Conservation (phyloP, 2,888 invertebrate species). For the Pristionchus entomophagus region DNA sequence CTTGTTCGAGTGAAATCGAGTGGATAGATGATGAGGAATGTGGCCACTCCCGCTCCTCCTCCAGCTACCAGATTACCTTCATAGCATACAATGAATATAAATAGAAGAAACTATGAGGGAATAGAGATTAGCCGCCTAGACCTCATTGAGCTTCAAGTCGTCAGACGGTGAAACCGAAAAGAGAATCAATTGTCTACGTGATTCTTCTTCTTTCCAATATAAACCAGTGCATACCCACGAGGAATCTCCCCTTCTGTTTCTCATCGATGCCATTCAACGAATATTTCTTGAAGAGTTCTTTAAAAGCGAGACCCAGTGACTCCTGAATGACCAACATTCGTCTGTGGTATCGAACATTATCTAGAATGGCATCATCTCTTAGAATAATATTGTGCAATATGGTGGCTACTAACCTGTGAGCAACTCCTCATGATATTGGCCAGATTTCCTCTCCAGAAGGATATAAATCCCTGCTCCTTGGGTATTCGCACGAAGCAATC, state of each 20-base stretch:
- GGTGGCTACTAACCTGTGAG: constrained; percentile 61
- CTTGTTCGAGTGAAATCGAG: constrained; percentile 94
- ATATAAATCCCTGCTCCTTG: constrained; percentile 74
- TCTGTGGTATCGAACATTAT: no score
- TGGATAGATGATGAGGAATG: constrained; percentile 93
- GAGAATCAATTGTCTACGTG: no score
- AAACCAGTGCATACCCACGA: constrained; percentile 56
- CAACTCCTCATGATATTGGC: constrained; percentile 78
- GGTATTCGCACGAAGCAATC: constrained; percentile 77
- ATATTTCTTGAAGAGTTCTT: constrained; percentile 71
- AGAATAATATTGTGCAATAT: not conserved
- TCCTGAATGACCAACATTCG: constrained; percentile 58
- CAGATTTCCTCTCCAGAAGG: constrained; percentile 80
- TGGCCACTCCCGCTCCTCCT: constrained; percentile 93
- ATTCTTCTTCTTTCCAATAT: no score
- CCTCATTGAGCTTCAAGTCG: no score
- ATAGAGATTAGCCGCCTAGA: no score
- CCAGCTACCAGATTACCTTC: constrained; percentile 87
- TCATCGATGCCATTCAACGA: constrained; percentile 65
- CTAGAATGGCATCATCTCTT: no score
- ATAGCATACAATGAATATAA: not conserved
- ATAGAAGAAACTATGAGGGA: no score
- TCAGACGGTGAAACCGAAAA: no score
- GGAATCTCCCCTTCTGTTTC: constrained; percentile 54
- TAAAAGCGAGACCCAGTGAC: constrained; percentile 73